Conservation (phyloP, 2,888 invertebrate species). For the Boloria selene region DNA sequence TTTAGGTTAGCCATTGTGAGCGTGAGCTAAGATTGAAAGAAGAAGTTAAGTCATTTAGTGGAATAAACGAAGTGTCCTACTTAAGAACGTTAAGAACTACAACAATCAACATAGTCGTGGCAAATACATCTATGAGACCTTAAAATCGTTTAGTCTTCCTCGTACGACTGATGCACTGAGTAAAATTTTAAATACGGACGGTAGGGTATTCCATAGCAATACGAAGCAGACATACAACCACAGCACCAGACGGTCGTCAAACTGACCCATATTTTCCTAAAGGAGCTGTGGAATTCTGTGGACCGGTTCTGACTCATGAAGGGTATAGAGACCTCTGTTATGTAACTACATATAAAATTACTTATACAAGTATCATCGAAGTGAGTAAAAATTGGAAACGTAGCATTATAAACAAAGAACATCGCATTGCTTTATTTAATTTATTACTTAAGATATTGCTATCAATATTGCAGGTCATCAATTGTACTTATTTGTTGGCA, state of each 20-base stretch:
- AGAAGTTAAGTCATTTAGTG: constrained; percentile 18
- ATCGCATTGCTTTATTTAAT: no score
- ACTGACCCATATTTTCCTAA: constrained; percentile 42
- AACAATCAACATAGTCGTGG: not conserved
- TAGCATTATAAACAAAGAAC: constrained; percentile 29
- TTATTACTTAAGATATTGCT: no score
- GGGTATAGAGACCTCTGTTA: constrained; percentile 44
- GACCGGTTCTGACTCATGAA: constrained; percentile 47
- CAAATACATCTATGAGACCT: no score
- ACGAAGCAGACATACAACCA: not conserved
- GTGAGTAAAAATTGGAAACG: not conserved
- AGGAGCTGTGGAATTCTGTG: constrained; percentile 33
- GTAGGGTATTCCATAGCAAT: not conserved
- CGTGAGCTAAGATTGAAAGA: constrained; percentile 11
- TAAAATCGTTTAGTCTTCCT: no score
- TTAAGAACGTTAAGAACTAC: not conserved
- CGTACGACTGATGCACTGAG: no score
- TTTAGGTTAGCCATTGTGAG: constrained; percentile 7
- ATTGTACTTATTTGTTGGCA: no score
- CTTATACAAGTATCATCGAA: not conserved
- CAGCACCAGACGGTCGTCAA: constrained; percentile 16
- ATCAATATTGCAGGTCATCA: no score
- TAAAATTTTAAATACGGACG: no score
- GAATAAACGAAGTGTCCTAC: constrained; percentile 15
- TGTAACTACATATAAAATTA: constrained; percentile 43